A percentile compares a stretch with the other conserved stretches of the same genome.
Conservation (phyloP, 2,113 vertebrate species). For the Rhegmatorhina hoffmannsi region DNA sequence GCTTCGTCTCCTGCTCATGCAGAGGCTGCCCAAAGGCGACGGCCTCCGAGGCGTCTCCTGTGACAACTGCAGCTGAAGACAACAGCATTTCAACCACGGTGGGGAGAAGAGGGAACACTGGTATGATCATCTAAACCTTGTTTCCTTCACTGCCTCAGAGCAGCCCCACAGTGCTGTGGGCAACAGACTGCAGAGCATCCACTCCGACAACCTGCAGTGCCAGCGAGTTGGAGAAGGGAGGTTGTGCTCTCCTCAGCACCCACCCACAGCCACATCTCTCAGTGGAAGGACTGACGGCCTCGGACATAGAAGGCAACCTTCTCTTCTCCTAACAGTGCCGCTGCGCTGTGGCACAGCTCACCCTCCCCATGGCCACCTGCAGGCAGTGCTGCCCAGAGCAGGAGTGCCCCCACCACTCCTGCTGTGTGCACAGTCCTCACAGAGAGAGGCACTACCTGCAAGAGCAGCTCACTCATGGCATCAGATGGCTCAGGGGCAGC, state of each 20-base stretch:
- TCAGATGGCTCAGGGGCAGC: not conserved
- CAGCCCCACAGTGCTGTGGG: fast-evolving
- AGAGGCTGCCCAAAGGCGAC: fast-evolving
- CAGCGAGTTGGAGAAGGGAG: fast-evolving
- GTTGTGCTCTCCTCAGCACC: not conserved
- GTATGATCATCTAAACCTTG: not conserved
- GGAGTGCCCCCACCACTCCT: not conserved
- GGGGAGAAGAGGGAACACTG: not conserved
- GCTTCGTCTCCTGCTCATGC: fast-evolving
- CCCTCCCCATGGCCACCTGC: not conserved
- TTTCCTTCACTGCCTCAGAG: not conserved
- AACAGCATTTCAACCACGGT: fast-evolving
- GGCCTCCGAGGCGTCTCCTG: not conserved
- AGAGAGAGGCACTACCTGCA: fast-evolving
- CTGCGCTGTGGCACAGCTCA: fast-evolving
- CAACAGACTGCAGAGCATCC: not conserved
- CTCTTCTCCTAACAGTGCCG: not conserved
- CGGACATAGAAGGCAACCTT: not conserved
- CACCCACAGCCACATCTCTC: fast-evolving
- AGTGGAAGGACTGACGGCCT: not conserved
- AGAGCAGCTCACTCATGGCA: not conserved
- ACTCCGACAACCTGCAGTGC: not conserved
- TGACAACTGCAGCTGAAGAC: fast-evolving
- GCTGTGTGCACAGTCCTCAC: fast-evolving
- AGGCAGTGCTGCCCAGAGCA: not conserved